These are phyloP conservation scores for Arion vulgaris DNA, from an alignment of 1,140 invertebrate species.

Conservation along the genomic window DNA sequence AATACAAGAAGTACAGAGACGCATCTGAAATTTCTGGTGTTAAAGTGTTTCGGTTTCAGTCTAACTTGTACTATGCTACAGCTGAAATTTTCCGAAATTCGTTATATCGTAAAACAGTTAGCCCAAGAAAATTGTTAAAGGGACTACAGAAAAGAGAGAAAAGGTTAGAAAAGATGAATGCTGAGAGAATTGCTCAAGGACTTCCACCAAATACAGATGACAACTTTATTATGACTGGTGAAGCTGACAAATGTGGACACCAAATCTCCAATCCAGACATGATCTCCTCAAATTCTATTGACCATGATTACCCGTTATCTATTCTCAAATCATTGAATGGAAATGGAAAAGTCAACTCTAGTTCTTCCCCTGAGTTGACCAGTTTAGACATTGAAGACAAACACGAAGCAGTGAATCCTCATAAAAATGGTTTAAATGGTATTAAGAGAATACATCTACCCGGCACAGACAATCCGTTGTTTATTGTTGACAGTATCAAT, in stretches of 20 bases:
- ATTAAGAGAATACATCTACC: slow-evolving; percentile 35
- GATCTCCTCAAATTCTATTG: not conserved
- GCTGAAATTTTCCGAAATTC: slow-evolving; percentile 72
- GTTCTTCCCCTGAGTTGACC: not conserved
- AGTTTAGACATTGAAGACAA: not conserved
- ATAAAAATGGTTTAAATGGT: not conserved
- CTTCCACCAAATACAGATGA: slow-evolving; percentile 25
- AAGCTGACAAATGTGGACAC: not conserved
- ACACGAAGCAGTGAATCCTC: not conserved
- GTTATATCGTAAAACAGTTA: slow-evolving; percentile 61
- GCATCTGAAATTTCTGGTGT: slow-evolving; percentile 59
- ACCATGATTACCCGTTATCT: not conserved
- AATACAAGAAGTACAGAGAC: slow-evolving; percentile 42
- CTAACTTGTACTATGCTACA: slow-evolving; percentile 74
- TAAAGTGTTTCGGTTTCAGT: slow-evolving; percentile 73
- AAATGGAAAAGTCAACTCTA: not conserved
- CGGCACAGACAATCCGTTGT: slow-evolving; percentile 50
- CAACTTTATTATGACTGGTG: slow-evolving; percentile 36
- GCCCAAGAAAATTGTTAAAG: slow-evolving; percentile 61
- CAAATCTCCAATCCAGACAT: not conserved
- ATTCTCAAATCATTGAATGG: not conserved
- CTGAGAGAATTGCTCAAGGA: slow-evolving; percentile 37
- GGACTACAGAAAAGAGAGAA: slow-evolving; percentile 61
- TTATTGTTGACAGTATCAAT: slow-evolving; percentile 41
- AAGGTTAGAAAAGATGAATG: slow-evolving; percentile 39